phyloP scores from a whole-genome alignment of 2,113 vertebrate species.

The Lethenteron reissneri region DNA sequence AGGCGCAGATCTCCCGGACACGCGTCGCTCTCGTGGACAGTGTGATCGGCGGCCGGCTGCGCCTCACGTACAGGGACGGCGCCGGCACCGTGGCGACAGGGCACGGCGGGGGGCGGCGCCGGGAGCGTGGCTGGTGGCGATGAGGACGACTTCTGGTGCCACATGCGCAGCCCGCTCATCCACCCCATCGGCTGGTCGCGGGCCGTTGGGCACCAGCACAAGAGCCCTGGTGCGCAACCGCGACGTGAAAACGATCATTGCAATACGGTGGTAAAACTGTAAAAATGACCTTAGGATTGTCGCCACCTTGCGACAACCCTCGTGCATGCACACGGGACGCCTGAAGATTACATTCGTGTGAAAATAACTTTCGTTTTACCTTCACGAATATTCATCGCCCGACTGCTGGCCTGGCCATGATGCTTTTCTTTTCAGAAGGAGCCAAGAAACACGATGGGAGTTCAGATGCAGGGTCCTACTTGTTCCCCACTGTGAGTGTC shows the following conservation, averaged over 20 bases:
- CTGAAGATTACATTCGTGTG: too few relatives aligned
- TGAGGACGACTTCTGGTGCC: constrained; percentile 82
- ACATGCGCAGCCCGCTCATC: constrained; percentile 66
- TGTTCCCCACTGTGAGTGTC: neutral
- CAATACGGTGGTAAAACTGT: too few relatives aligned
- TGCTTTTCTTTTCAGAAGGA: neutral
- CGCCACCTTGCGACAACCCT: too few relatives aligned
- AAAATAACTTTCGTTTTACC: too few relatives aligned
- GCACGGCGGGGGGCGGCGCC: constrained; percentile 4
- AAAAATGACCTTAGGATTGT: too few relatives aligned
- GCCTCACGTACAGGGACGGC: constrained; percentile 44
- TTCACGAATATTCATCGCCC: too few relatives aligned
- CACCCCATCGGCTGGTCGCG: constrained; percentile 73
- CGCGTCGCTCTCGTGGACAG: constrained; percentile 50
- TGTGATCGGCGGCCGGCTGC: constrained; percentile 52
- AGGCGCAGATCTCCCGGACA: constrained; percentile 41
- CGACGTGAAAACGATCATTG: too few relatives aligned
- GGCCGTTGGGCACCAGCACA: constrained; percentile 53
- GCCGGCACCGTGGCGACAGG: neutral
- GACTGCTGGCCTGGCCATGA: neutral
- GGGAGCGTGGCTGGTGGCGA: constrained; percentile 19
- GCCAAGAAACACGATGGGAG: neutral
- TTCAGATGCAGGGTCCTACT: neutral
- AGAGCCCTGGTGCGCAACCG: constrained; percentile 23
- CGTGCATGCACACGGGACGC: too few relatives aligned